phyloP scores from a whole-genome alignment of 64 coral and sea anemone genomes.

The Montipora sp. region DNA sequence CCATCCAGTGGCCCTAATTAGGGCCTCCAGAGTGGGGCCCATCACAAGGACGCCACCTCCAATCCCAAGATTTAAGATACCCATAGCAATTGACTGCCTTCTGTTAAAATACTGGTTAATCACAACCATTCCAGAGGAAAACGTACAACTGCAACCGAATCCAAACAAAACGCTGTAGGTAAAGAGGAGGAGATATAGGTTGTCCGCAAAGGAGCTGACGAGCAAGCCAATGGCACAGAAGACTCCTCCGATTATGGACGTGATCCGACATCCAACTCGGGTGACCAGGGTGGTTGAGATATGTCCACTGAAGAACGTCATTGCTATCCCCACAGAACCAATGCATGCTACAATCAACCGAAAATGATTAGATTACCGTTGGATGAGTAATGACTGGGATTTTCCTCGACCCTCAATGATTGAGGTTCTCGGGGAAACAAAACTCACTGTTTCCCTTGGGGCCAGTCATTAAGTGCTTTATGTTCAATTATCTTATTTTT shows the following conservation, averaged over 20 bases:
- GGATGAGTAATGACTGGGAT: too few relatives aligned
- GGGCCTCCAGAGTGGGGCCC: constrained; percentile 14
- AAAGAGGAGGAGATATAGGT: constrained; percentile 23
- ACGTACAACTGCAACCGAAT: constrained; percentile 56
- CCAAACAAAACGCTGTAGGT: constrained; percentile 57
- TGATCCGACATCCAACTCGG: constrained; percentile 48
- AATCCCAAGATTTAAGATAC: constrained; percentile 22
- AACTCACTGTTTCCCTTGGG: too few relatives aligned
- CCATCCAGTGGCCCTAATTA: background rate
- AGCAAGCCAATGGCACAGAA: background rate
- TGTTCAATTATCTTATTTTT: too few relatives aligned
- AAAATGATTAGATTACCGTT: background rate
- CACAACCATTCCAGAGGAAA: constrained; percentile 22
- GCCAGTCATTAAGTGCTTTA: too few relatives aligned
- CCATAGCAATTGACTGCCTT: constrained; percentile 28
- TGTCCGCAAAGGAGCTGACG: background rate
- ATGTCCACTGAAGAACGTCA: constrained; percentile 24
- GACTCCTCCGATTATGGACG: constrained; percentile 44
- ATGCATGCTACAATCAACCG: background rate
- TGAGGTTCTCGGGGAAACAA: too few relatives aligned
- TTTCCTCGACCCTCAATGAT: too few relatives aligned
- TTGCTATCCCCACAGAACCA: constrained; percentile 38
- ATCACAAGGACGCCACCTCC: constrained; percentile 21
- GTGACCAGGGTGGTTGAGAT: background rate
- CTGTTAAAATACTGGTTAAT: constrained; percentile 33